Evolutionary conservation across 2,797 vertebrate species (phyloP), one percentile per base, ranked within the genome.

Genomic region (Eulemur mongoz): DNA sequence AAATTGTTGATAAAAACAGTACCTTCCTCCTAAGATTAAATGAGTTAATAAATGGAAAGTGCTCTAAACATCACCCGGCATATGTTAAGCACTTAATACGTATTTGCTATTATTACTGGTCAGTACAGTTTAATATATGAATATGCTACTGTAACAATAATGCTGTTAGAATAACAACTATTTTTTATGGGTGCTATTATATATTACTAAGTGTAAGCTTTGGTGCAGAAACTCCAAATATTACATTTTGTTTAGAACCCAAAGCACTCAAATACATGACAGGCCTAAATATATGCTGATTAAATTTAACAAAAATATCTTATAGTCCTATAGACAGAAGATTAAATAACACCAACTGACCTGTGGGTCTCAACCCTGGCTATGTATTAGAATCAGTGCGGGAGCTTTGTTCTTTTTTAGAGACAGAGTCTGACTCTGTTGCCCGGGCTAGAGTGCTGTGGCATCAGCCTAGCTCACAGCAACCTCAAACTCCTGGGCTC

Each of bases 41-140:
- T 69, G 67, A 89, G 45, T 54, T 94, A 96, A 84, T 61, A 73
- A 27, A 76, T 18, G 9, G 20, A 72, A 95, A 95, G 45, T 89
- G 13, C 35, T 91, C 65, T 73, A 25, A 93, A 91, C 27, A 96
- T n/a, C 35, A 85, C 5, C 30, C 61, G 59, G 59, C 10, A 94
- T 9, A 78, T 96, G 93, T 92, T 79, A 95, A 95, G 79, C 86
- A 92, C 40, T 89, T 91, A 35, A 6, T 70, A 83, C 87, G 38
- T 65, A 82, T 79, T 25, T 86, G 14, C 32, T 91, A 59, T 32
- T 82, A 86, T 76, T 92, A 90, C 15, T 89, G 59, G 57, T 94
- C 48, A 80, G 30, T 91, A 76, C 3, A 92, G 25, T 76, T 91
- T 92, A 91, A 88, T 80, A 84, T 23, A 89, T 40, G 69, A 85